Base-by-base conservation (phyloP, 2,113 vertebrate species). In the Eulacestoma nigropectus region DNA sequence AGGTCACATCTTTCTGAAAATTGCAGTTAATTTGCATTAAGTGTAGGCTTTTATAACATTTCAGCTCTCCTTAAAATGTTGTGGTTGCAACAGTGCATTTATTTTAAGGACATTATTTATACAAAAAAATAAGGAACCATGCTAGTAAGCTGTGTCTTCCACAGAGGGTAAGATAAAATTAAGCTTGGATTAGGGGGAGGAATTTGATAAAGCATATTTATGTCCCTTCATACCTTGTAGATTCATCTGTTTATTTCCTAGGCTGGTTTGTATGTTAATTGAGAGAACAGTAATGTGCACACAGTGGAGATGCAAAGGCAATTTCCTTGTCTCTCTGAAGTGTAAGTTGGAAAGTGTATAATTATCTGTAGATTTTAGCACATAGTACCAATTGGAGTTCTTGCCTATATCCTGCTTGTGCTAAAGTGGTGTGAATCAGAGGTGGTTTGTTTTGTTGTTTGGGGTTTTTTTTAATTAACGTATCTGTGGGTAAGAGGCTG, bases 301-400 rank as follows among this genome's bases (percentile, higher is more conserved):
- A 13, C 35, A n/a, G 33, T 26, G 64, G 56, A 81, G 47, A 44
- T 11, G 9, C 10, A 29, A 3, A 65, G 39, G n/a, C 42, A 35
- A 17, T 76, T 81, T 75, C n/a, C 57, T 53, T 37, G 9, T 39
- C 20, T 80, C 15, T 72, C 53, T 78, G 30, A 60, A 56, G 22
- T 2, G 0, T 39, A 47, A 67, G 4, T 6, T 84, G 53, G 35
- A 39, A 91, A 81, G 39, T 41, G 13, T 33, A 16, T 79, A 21
- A 42, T 56, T 18, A 60, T 44, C 35, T 69, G 53, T 33, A 41
- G 26, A 39, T 53, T 92, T 73, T 46, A 76, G 67, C 22, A 62
- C 1, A 0, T 14, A 20, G 30, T 14, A n/a, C 17, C 1, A 2
- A 7, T 57, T 53, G 0, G 8, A 85, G 12, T 46, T 83, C 84